These are phyloP conservation scores for Rhamphomyia laevipes DNA, from an alignment of 2,888 invertebrate genomes.

Conservation along the genomic window DNA sequence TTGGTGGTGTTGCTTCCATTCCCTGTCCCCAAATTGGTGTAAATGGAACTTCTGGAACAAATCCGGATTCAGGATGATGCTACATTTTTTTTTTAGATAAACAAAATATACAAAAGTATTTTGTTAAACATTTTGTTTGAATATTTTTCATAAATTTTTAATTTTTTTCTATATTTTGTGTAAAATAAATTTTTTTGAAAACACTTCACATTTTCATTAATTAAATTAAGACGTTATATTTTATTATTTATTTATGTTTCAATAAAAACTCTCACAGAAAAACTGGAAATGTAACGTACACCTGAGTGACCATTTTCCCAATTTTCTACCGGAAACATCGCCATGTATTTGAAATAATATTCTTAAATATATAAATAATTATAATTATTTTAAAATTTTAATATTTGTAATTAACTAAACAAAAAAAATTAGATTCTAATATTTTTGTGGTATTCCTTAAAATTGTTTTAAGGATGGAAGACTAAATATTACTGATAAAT, in stretches of 20 bases:
- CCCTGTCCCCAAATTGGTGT: slow-evolving; percentile 36
- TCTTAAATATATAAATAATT: too few species aligned
- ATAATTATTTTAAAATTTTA: too few species aligned
- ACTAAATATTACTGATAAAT: too few species aligned
- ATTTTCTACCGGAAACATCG: slow-evolving; percentile 16
- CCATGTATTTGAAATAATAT: slow-evolving; percentile 9
- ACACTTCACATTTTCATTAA: neutral
- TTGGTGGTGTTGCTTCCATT: slow-evolving; percentile 47
- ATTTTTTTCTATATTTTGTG: neutral
- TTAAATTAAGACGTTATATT: neutral
- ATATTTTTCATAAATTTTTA: neutral
- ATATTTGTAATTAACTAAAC: too few species aligned
- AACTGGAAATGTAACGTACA: slow-evolving; percentile 14
- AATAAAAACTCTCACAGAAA: neutral
- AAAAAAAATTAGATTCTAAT: too few species aligned
- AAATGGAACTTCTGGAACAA: slow-evolving; percentile 36
- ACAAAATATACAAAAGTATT: slow-evolving; percentile 1
- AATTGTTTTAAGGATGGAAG: too few species aligned
- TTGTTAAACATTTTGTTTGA: neutral
- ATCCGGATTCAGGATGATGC: slow-evolving; percentile 33
- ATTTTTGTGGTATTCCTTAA: too few species aligned
- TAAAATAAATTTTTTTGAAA: neutral
- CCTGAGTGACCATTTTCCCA: slow-evolving; percentile 17
- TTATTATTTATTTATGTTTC: neutral
- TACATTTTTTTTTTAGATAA: slow-evolving; percentile 21